Evolutionary conservation across 2,797 vertebrate genomes (phyloP).

Genomic region (Pogonophryne albipinna): DNA sequence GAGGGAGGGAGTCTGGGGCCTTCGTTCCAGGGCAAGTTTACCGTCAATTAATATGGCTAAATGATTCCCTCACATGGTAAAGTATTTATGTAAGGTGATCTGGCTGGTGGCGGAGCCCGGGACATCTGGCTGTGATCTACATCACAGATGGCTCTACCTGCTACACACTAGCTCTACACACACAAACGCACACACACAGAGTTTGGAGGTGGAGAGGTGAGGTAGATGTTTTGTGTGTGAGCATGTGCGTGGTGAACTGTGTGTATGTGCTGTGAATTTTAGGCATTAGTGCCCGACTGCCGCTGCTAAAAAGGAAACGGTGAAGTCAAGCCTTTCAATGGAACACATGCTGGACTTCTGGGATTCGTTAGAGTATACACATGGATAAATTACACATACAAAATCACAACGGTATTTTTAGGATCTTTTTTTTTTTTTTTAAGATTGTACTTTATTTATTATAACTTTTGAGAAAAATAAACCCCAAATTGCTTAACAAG

Average conservation of each 20-base stretch:
- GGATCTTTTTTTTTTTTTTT: background rate
- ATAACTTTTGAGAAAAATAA: background rate
- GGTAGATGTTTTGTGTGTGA: slow-evolving; percentile 50
- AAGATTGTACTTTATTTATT: background rate
- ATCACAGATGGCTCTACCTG: slow-evolving; percentile 89
- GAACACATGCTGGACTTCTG: slow-evolving; percentile 63
- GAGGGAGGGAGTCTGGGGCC: too few relatives aligned
- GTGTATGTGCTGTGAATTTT: slow-evolving; percentile 46
- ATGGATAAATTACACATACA: slow-evolving; percentile 19
- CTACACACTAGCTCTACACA: slow-evolving; percentile 59
- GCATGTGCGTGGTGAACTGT: slow-evolving; percentile 34
- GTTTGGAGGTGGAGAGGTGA: slow-evolving; percentile 63
- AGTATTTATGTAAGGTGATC: slow-evolving; percentile 93
- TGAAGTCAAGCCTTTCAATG: slow-evolving; percentile 55
- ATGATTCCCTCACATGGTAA: slow-evolving; percentile 94
- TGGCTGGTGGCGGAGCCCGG: slow-evolving; percentile 77
- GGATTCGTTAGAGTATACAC: slow-evolving; percentile 40
- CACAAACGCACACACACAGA: slow-evolving; percentile 19
- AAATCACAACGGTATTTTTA: slow-evolving; percentile 13
- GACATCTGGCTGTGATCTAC: slow-evolving; percentile 89
- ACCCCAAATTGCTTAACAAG: slow-evolving; percentile 11
- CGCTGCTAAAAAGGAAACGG: slow-evolving; percentile 66
- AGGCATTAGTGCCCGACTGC: slow-evolving; percentile 49
- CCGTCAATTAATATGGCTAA: slow-evolving; percentile 94
- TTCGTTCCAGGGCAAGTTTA: slow-evolving; percentile 92